Conservation (phyloP, 2,888 invertebrate genomes). For the Napeogenes inachia region DNA sequence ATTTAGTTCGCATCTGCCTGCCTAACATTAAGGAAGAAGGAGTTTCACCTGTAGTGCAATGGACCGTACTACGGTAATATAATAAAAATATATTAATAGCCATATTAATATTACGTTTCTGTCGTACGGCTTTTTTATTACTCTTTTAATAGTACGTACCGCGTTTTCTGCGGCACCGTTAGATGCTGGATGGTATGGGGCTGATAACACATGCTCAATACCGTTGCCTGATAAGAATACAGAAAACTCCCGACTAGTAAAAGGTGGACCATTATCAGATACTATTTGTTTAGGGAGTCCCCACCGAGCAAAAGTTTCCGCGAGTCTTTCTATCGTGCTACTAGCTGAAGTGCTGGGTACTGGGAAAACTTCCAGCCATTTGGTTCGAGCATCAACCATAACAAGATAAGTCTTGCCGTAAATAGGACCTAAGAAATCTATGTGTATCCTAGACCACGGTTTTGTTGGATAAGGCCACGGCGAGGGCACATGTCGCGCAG, state of each 20-base stretch:
- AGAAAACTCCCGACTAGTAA: conserved; percentile 29
- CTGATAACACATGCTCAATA: too few relatives aligned
- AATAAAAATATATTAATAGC: too few relatives aligned
- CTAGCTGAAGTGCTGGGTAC: conserved; percentile 24
- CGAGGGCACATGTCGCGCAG: conserved; percentile 11
- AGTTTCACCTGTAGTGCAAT: too few relatives aligned
- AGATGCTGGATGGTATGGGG: too few relatives aligned
- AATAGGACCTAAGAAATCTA: conserved; percentile 25
- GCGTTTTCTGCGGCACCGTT: too few relatives aligned
- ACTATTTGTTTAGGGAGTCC: conserved; percentile 33
- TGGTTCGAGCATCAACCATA: conserved; percentile 30
- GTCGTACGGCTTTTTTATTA: too few relatives aligned
- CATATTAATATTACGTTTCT: too few relatives aligned
- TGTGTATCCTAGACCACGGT: conserved; percentile 23
- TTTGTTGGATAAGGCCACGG: conserved; percentile 10
- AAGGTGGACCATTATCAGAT: conserved; percentile 36
- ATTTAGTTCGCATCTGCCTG: too few relatives aligned
- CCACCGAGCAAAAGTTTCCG: conserved; percentile 30
- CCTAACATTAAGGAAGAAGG: too few relatives aligned
- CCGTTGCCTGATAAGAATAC: too few relatives aligned
- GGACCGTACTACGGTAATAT: too few relatives aligned
- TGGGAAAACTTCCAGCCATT: conserved; percentile 32
- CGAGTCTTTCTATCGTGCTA: conserved; percentile 21
- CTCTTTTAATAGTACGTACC: too few relatives aligned
- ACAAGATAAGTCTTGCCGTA: conserved; percentile 28